Percentiles rank a stretch among this genome's conserved stretches.
phyloP scores from a whole-genome alignment of 2,113 vertebrate genomes.

The Trichechus manatus region DNA sequence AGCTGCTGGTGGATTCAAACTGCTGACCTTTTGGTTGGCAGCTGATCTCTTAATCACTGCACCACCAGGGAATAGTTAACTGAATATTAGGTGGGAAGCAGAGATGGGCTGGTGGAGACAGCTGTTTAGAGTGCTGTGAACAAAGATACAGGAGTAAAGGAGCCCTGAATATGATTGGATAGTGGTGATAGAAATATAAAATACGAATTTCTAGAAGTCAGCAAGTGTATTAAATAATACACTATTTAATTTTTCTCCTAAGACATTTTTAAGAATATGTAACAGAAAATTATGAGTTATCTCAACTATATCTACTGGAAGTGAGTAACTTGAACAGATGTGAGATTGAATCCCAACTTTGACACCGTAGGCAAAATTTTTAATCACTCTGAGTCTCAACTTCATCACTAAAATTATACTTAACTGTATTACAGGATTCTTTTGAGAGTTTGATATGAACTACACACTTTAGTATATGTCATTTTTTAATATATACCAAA shows the following conservation, averaged over 20 bases:
- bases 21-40: neutral
- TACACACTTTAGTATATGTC: neutral
- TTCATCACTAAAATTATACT: slow-evolving; percentile 46
- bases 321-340: neutral
- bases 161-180: neutral
- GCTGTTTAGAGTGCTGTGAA: neutral
- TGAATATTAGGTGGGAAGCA: slow-evolving; percentile 17
- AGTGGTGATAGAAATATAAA: neutral
- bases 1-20: neutral
- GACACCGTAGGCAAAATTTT: slow-evolving; percentile 9
- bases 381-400: neutral
- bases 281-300: too few species aligned
- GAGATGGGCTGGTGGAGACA: neutral
- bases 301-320: neutral
- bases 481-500: slow-evolving; percentile 18
- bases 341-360: neutral
- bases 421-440: neutral
- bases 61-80: neutral
- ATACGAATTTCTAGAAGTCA: slow-evolving; percentile 19
- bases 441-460: slow-evolving; percentile 47
- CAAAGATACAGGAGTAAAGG: neutral
- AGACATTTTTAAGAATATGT: too few species aligned
- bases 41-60: too few species aligned
- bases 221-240: neutral
- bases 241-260: too few species aligned